Base-by-base conservation (phyloP, 1,140 invertebrate genomes). In the Luehdorfia chinensis region DNA sequence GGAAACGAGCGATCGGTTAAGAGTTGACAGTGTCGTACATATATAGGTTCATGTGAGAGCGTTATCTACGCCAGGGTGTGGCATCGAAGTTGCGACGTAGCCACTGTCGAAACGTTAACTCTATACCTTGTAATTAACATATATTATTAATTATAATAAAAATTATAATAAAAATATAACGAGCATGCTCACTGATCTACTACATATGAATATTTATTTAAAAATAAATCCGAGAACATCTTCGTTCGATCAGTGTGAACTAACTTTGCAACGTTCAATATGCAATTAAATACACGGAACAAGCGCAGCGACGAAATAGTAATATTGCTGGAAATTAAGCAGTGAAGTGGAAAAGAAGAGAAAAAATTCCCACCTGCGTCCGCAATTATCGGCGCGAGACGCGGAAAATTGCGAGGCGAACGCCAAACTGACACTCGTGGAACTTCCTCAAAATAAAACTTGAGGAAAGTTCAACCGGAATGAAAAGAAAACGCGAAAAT, bases 391-490 rank as follows among this genome's bases (percentile, higher is more conserved):
- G 75, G 65, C 60, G 71, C 72, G 62, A 74, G 54, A 68, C 75
- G 76, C 71, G 72, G 72, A 83, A 79, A 81, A 83, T 81, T 75
- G 75, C 77, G 66, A 59, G 59, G 57, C 72, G 68, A 71, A 78
- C 73, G 71, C 69, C 71, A 74, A 79, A 78, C 81, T 81, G 78
- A 81, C 77, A 81, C 77, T 81, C 75, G 72, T 65, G 64, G 66
- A 79, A 77, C 66, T 81, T 80, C 70, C 69, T 71, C 70, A 72
- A 76, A 80, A 81, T 76, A 80, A 79, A 81, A 72, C 71, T 81
- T 73, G 51, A 66, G 56, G 57, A 76, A 80, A 85, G 75, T 84
- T 85, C 75, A 80, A 81, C 70, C 81, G 78, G 81, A 80, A 81
- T 78, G 69, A 66, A 67, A 77, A 84, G 77, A 79, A 79, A 84